These are phyloP conservation scores for Chloroceryle aenea DNA, from an alignment of 2,113 vertebrate species.

Conservation along the genomic window DNA sequence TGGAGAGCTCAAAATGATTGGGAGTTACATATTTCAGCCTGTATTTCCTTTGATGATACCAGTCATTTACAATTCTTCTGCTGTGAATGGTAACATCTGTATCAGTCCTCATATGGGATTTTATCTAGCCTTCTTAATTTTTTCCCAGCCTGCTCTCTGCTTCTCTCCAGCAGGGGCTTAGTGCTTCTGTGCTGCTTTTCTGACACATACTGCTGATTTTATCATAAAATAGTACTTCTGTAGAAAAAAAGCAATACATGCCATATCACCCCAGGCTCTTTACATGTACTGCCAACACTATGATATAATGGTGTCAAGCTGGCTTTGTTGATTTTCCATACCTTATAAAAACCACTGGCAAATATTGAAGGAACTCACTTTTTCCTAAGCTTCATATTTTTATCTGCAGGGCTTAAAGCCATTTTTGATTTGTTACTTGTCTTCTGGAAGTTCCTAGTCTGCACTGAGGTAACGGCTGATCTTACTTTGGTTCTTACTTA, in stretches of 20 bases:
- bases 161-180: neutral
- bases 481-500: neutral
- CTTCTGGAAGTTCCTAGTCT: neutral
- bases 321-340: neutral
- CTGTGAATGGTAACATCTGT: neutral
- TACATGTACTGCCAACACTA: neutral
- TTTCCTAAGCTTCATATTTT: neutral
- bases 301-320: neutral
- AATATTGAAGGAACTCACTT: neutral
- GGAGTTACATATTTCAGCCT: neutral
- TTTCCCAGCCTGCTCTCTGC: neutral
- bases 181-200: neutral
- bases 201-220: neutral
- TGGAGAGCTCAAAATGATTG: neutral
- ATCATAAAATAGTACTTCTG: neutral
- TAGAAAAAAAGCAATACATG: neutral
- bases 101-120: neutral
- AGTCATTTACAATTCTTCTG: neutral
- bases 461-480: neutral
- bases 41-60: neutral
- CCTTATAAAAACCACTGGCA: neutral
- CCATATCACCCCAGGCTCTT: neutral
- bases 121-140: neutral
- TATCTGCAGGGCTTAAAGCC: neutral
- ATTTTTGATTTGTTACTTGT: neutral